Percentiles rank a stretch among this genome's conserved stretches.
Conservation (phyloP, 2,888 invertebrate genomes). For the Plutella xylostella region DNA sequence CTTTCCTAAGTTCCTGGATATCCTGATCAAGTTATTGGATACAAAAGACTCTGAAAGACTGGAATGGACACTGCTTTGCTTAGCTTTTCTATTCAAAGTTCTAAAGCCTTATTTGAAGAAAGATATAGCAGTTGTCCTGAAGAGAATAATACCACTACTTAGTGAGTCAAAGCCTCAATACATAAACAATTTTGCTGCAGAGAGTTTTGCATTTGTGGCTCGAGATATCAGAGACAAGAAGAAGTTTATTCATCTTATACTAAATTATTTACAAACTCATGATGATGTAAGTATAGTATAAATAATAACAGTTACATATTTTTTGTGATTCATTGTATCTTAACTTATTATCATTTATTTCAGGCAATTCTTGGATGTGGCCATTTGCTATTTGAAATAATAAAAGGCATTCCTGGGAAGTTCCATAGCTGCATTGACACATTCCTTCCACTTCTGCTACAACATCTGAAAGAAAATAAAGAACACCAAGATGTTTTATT, state of each 20-base stretch:
- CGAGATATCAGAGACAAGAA: conserved; percentile 87
- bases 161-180: conserved; percentile 84
- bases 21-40: conserved; percentile 77
- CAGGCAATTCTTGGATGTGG: conserved; percentile 86
- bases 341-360: conserved; percentile 27
- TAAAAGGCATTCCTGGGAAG: conserved; percentile 84
- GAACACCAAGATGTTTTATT: conserved; percentile 68
- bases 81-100: conserved; percentile 92
- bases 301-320: neutral
- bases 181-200: conserved; percentile 93
- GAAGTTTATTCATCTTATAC: conserved; percentile 76
- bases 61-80: conserved; percentile 86
- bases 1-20: conserved; percentile 80
- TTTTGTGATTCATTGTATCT: neutral
- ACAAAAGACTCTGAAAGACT: conserved; percentile 86
- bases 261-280: conserved; percentile 74
- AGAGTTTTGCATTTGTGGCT: conserved; percentile 95
- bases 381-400: conserved; percentile 87
- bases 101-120: conserved; percentile 86
- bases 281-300: conserved; percentile 71
- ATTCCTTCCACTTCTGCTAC: conserved; percentile 76
- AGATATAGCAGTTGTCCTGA: conserved; percentile 80
- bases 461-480: conserved; percentile 64
- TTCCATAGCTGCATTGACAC: conserved; percentile 87
- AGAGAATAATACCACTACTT: conserved; percentile 79